Percentiles rank a stretch among this genome's conserved stretches.
Conservation (phyloP, 2,113 vertebrate species). For the Passer domesticus region DNA sequence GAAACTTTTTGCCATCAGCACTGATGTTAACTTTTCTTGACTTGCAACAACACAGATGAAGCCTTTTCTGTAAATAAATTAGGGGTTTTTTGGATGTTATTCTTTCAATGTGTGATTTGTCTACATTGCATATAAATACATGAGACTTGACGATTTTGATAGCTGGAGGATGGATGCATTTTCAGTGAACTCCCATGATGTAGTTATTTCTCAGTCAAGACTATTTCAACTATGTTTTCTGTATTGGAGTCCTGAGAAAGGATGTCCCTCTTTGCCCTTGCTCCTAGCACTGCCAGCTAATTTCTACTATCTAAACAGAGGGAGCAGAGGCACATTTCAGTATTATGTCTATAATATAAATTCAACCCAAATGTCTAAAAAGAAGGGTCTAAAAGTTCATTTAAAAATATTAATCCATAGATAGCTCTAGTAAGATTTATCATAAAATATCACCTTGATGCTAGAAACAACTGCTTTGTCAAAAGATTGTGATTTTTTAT, state of each 20-base stretch:
- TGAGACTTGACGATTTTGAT: not conserved
- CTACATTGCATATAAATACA: not conserved
- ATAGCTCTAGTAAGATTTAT: not conserved
- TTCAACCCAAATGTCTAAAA: not conserved
- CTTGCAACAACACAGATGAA: not conserved
- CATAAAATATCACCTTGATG: not conserved
- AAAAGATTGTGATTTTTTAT: not conserved
- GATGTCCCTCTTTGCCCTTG: not conserved
- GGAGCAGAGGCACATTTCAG: not conserved
- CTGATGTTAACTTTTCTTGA: not conserved
- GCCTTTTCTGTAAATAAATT: not conserved
- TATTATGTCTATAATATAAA: not conserved
- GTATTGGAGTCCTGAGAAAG: not conserved
- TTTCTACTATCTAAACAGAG: not conserved
- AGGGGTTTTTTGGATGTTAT: fast-evolving
- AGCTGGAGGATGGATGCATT: fast-evolving
- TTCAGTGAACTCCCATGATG: not conserved
- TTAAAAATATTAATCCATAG: not conserved
- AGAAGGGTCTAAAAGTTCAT: not conserved
- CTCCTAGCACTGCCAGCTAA: not conserved
- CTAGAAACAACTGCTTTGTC: not conserved
- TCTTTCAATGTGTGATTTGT: not conserved
- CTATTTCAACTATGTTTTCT: not conserved
- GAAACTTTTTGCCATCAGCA: not conserved
- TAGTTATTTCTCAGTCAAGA: not conserved